These are phyloP conservation scores for Trichomalopsis sarcophagae DNA, from an alignment of 1,140 invertebrate species.

Conservation along the genomic window DNA sequence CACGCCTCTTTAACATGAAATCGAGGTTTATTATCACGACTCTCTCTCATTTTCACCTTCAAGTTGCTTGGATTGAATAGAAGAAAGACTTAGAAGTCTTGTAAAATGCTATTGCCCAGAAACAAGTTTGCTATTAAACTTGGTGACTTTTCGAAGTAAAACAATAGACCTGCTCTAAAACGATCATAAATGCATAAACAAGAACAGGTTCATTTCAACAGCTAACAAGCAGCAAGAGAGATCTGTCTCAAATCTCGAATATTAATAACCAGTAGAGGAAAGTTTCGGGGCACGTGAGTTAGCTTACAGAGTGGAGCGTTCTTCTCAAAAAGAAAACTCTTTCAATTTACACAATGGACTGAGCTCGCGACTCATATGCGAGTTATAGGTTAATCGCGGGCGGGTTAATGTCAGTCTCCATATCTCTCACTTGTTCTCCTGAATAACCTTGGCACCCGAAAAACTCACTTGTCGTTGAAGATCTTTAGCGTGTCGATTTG, in stretches of 20 bases:
- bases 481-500: slow-evolving; percentile 85
- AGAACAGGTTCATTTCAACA: not conserved
- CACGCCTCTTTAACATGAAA: no score
- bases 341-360: not conserved
- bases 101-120: not conserved
- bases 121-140: not conserved
- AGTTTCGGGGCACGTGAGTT: not conserved
- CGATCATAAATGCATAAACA: not conserved
- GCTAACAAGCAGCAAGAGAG: not conserved
- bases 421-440: not conserved
- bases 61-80: not conserved
- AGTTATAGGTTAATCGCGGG: not conserved
- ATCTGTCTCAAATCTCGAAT: not conserved
- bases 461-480: slow-evolving; percentile 78
- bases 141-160: not conserved
- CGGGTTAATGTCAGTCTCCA: not conserved
- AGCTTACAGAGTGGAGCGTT: no score
- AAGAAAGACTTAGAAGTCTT: not conserved
- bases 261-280: not conserved
- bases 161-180: not conserved
- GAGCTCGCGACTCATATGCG: not conserved
- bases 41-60: no score
- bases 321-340: not conserved
- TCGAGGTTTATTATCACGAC: no score
- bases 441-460: not conserved